Conservation (phyloP, 1,140 invertebrate species). For the Penaeus indicus region DNA sequence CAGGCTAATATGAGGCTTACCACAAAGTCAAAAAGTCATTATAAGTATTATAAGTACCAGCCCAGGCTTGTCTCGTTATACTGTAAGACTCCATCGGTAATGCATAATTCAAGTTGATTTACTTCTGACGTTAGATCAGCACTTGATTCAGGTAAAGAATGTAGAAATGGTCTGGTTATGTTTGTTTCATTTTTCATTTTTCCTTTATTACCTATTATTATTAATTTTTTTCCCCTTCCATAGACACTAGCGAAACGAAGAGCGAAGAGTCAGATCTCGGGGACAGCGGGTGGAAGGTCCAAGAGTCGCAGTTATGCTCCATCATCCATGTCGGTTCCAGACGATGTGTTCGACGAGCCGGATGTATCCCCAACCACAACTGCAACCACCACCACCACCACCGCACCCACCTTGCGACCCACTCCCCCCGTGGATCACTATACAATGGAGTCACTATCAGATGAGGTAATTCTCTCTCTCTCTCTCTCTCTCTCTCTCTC, state of each 20-base stretch:
- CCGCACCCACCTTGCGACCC: conserved; percentile 48
- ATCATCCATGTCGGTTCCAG: conserved; percentile 58
- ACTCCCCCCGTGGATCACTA: conserved; percentile 56
- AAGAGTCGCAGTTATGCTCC: conserved; percentile 66
- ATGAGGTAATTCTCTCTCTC: conserved; percentile 47
- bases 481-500: background rate
- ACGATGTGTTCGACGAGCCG: conserved; percentile 58
- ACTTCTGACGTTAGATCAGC: too few species aligned
- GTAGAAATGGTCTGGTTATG: too few species aligned
- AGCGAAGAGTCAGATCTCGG: conserved; percentile 64
- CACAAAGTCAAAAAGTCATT: conserved; percentile 17
- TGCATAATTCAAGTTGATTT: too few species aligned
- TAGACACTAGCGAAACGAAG: conserved; percentile 64
- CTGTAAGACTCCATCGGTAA: too few species aligned
- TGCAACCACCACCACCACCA: conserved; percentile 58
- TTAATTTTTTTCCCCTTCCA: background rate
- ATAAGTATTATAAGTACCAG: too few species aligned
- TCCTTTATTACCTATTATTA: background rate
- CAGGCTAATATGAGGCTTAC: too few species aligned
- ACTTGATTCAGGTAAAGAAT: too few species aligned
- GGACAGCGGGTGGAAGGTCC: conserved; percentile 61
- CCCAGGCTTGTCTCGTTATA: background rate
- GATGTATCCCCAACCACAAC: conserved; percentile 63
- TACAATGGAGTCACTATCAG: conserved; percentile 57
- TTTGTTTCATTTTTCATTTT: too few species aligned